phyloP scores from a whole-genome alignment of 2,797 vertebrate genomes.

The Manis pentadactyla region DNA sequence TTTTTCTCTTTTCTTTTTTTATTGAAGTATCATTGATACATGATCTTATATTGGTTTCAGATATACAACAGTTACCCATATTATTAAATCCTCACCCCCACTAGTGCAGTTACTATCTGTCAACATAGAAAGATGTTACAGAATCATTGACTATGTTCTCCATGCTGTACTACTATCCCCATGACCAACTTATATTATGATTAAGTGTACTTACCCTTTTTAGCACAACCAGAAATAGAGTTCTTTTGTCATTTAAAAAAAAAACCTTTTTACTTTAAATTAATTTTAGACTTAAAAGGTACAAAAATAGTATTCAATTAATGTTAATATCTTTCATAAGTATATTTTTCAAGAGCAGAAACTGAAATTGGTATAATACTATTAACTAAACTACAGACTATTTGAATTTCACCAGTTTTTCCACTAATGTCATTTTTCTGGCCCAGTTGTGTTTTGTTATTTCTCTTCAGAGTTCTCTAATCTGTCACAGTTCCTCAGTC shows the following conservation, averaged over 20 bases:
- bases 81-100: too few species aligned
- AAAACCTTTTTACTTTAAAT: conserved; percentile 31
- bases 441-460: not conserved
- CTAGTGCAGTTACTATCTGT: too few species aligned
- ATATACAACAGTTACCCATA: too few species aligned
- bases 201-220: not conserved
- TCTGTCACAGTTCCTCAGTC: not conserved
- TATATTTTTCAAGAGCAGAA: not conserved
- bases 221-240: not conserved
- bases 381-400: not conserved
- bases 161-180: too few species aligned
- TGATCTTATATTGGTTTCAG: too few species aligned
- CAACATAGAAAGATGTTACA: too few species aligned
- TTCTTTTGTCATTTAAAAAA: not conserved
- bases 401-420: not conserved
- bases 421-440: not conserved
- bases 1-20: too few species aligned
- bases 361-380: not conserved
- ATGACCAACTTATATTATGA: too few species aligned
- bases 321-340: not conserved
- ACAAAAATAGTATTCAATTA: not conserved
- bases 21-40: too few species aligned
- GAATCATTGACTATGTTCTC: too few species aligned
- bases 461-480: not conserved
- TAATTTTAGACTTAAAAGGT: conserved; percentile 25